Percentiles rank a stretch among this genome's conserved stretches.
These are phyloP conservation scores for Drosophila takahashii DNA, from an alignment of 1,140 invertebrate species.

Conservation along the genomic window DNA sequence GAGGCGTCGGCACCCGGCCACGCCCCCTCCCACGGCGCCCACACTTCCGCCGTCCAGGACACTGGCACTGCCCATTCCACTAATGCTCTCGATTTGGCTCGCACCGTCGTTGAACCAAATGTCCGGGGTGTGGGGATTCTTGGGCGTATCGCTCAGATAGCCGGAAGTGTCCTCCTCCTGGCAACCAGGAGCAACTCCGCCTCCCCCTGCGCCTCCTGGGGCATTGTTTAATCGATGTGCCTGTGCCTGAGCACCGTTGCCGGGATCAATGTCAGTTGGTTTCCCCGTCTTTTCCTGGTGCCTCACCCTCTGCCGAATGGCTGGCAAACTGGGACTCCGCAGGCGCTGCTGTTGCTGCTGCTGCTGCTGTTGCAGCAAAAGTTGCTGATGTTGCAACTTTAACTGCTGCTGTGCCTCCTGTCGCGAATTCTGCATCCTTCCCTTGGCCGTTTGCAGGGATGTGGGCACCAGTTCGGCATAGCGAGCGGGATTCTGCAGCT, in stretches of 20 bases:
- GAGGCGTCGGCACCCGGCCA: constrained; percentile 52
- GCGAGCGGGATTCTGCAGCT: constrained; percentile 53
- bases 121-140: constrained; percentile 81
- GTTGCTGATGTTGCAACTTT: constrained; percentile 48
- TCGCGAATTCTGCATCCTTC: constrained; percentile 66
- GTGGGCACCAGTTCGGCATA: constrained; percentile 70
- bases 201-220: constrained; percentile 24
- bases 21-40: constrained; percentile 18
- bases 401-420: constrained; percentile 36
- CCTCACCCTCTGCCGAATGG: constrained; percentile 66
- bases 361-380: constrained; percentile 30
- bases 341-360: constrained; percentile 51
- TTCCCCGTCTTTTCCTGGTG: constrained; percentile 50
- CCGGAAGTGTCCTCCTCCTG: constrained; percentile 89
- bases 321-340: constrained; percentile 80
- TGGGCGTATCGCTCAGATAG: constrained; percentile 88
- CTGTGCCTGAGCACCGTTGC: constrained; percentile 59
- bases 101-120: constrained; percentile 82
- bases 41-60: constrained; percentile 39
- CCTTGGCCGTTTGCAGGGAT: constrained; percentile 76
- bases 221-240: constrained; percentile 69
- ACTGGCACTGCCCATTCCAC: constrained; percentile 68
- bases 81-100: constrained; percentile 75
- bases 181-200: constrained; percentile 59
- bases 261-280: constrained; percentile 65